These are phyloP conservation scores for Drosophila bunnanda DNA, from an alignment of 2,888 invertebrate species.

Conservation along the genomic window DNA sequence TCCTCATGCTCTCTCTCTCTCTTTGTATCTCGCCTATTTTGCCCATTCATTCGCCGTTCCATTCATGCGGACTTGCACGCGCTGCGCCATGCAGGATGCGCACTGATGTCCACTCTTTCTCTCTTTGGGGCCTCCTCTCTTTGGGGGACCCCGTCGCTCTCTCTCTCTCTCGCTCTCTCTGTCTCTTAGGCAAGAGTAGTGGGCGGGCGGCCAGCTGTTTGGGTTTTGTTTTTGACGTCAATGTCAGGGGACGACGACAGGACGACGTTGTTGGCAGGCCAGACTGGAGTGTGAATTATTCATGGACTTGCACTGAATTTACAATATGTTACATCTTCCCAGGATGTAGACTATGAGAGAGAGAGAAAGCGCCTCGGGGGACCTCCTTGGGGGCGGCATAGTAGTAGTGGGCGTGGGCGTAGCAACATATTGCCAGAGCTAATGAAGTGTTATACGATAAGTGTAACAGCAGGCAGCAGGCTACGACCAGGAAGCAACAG, in stretches of 20 bases:
- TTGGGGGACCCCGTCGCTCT: constrained; percentile 35
- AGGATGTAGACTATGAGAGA: not conserved
- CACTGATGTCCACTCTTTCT: constrained; percentile 51
- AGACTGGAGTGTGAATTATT: constrained; percentile 66
- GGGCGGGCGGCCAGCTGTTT: constrained; percentile 71
- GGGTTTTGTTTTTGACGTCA: constrained; percentile 64
- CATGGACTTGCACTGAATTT: constrained; percentile 60
- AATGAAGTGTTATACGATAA: constrained; percentile 72
- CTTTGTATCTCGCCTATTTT: constrained; percentile 8
- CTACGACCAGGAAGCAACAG: constrained; percentile 58
- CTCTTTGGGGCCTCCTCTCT: constrained; percentile 31
- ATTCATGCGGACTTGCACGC: constrained; percentile 76
- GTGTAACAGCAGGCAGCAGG: constrained; percentile 61
- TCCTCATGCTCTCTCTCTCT: constrained; percentile 16
- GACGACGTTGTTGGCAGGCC: constrained; percentile 42
- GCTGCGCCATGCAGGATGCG: constrained; percentile 80
- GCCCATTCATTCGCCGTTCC: constrained; percentile 70
- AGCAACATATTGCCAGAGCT: constrained; percentile 67
- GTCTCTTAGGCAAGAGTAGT: constrained; percentile 41
- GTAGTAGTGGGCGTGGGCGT: constrained; percentile 60
- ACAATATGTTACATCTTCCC: constrained; percentile 53
- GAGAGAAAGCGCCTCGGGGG: constrained; percentile 2
- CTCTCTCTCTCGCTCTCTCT: constrained; percentile 24
- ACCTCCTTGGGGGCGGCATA: not conserved
- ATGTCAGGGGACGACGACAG: constrained; percentile 54